These are phyloP conservation scores for Augiades crinisus DNA, from an alignment of 2,888 invertebrate species.

Conservation along the genomic window DNA sequence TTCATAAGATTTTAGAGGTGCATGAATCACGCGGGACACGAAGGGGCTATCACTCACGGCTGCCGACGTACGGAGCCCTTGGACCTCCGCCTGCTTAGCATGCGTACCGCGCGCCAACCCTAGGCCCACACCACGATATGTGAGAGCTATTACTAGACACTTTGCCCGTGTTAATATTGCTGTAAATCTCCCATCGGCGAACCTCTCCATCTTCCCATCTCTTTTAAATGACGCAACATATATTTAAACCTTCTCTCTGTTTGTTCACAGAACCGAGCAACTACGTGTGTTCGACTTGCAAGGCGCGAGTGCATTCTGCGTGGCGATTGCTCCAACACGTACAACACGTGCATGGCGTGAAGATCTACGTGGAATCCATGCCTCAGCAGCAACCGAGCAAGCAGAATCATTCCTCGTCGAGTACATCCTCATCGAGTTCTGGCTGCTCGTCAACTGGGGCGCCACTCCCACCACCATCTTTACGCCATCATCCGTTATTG, in stretches of 20 bases:
- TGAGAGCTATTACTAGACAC: slow-evolving; percentile 81
- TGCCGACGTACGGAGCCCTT: slow-evolving; percentile 61
- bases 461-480: slow-evolving; percentile 82
- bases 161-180: slow-evolving; percentile 79
- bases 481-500: slow-evolving; percentile 85
- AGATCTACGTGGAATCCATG: slow-evolving; percentile 91
- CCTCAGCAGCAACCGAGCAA: slow-evolving; percentile 65
- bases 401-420: slow-evolving; percentile 81
- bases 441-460: slow-evolving; percentile 77
- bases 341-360: slow-evolving; percentile 95
- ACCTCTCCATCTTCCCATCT: slow-evolving; percentile 44
- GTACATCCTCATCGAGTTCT: slow-evolving; percentile 80
- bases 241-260: slow-evolving; percentile 37
- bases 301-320: slow-evolving; percentile 94
- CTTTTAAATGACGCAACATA: slow-evolving; percentile 34
- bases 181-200: slow-evolving; percentile 70
- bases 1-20: slow-evolving; percentile 81
- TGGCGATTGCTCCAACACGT: slow-evolving; percentile 98
- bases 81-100: slow-evolving; percentile 72
- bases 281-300: slow-evolving; percentile 97
- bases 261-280: slow-evolving; percentile 93
- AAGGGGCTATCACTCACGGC: slow-evolving; percentile 77
- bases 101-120: slow-evolving; percentile 68
- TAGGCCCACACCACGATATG: slow-evolving; percentile 79
- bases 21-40: slow-evolving; percentile 80